phyloP scores from a whole-genome alignment of 2,113 vertebrate species.

The Pseudolaguvia tuberculata region DNA sequence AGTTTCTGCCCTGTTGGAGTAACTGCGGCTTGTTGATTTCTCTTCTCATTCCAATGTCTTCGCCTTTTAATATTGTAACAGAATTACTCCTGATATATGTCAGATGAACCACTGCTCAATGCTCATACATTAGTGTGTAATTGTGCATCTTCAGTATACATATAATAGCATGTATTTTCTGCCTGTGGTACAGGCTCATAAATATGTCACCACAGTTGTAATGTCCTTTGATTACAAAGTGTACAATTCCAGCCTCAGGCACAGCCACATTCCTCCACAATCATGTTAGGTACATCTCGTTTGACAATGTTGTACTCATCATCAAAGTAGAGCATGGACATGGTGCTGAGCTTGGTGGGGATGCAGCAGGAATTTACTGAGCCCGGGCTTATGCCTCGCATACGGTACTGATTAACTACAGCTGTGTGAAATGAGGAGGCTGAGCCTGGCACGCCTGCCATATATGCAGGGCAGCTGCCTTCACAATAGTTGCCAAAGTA shows the following conservation, averaged over 20 bases:
- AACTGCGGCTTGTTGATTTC: constrained; percentile 64
- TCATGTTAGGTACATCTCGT: constrained; percentile 98
- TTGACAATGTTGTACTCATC: constrained; percentile 99
- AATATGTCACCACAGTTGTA: constrained; percentile 47
- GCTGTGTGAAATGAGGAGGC: constrained; percentile 97
- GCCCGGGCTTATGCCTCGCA: constrained; percentile 93
- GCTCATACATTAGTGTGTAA: constrained; percentile 45
- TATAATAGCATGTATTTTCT: constrained; percentile 57
- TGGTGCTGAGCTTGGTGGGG: constrained; percentile 98
- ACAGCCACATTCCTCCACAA: constrained; percentile 98
- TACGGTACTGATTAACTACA: constrained; percentile 97
- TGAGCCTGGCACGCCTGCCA: constrained; percentile 92
- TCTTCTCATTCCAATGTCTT: constrained; percentile 56
- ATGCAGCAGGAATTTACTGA: constrained; percentile 98
- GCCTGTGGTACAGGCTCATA: constrained; percentile 59
- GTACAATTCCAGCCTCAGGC: constrained; percentile 72
- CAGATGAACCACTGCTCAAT: constrained; percentile 61
- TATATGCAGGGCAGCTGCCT: constrained; percentile 96
- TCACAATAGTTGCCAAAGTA: constrained; percentile 99
- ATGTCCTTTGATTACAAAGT: constrained; percentile 34
- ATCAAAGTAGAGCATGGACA: constrained; percentile 99
- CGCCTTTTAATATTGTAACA: constrained; percentile 26
- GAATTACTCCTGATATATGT: constrained; percentile 51
- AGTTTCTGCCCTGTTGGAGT: constrained; percentile 52
- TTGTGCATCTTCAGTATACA: constrained; percentile 37